A percentile compares a stretch with the other conserved stretches of the same genome.
These are phyloP conservation scores for Nomada ferruginata DNA, from an alignment of 2,888 invertebrate genomes.

Conservation along the genomic window DNA sequence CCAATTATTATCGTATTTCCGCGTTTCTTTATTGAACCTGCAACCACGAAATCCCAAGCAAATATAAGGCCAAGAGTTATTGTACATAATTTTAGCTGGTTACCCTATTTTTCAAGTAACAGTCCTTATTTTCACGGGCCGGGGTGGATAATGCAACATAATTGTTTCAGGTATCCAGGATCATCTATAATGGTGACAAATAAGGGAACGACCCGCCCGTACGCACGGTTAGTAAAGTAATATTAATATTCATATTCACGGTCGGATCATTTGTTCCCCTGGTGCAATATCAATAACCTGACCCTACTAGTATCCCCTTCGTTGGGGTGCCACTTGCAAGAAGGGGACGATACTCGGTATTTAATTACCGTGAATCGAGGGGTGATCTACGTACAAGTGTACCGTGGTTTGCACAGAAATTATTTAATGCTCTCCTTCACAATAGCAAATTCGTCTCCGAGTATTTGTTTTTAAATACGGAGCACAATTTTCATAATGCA, in stretches of 20 bases:
- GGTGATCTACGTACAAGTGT: constrained; percentile 57
- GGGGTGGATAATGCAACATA: background rate
- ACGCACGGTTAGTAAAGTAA: constrained; percentile 62
- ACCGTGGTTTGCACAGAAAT: constrained; percentile 52
- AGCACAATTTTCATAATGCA: background rate
- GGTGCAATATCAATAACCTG: constrained; percentile 80
- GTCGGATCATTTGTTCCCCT: constrained; percentile 76
- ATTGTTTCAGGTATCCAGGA: constrained; percentile 26
- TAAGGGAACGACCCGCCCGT: constrained; percentile 31
- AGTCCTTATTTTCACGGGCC: background rate
- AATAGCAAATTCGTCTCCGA: background rate
- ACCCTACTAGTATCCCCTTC: constrained; percentile 63
- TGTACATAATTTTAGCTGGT: background rate
- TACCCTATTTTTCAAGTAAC: background rate
- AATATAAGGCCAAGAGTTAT: too few species aligned
- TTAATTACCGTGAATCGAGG: constrained; percentile 79
- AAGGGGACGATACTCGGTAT: constrained; percentile 79
- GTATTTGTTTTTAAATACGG: background rate
- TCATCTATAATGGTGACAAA: constrained; percentile 48
- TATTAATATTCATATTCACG: constrained; percentile 83
- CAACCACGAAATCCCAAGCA: too few species aligned
- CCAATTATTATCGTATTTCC: background rate
- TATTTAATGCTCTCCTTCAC: constrained; percentile 39
- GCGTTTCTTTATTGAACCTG: background rate
- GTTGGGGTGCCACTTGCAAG: constrained; percentile 60